These are phyloP conservation scores for Cotesia chilonis DNA, from an alignment of 1,140 invertebrate species.

Conservation along the genomic window DNA sequence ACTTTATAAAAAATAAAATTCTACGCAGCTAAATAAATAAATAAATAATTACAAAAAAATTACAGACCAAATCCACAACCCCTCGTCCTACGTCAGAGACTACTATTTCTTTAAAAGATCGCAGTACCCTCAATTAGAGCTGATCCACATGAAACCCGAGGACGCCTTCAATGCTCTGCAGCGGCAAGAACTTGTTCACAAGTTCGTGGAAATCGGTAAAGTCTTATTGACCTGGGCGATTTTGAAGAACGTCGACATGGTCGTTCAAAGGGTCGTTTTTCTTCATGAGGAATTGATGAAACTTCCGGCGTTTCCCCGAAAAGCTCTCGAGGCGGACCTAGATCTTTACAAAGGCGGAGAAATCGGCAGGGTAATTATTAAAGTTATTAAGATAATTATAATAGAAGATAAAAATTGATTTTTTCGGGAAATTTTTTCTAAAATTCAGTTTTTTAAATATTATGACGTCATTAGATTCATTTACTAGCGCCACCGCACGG, in stretches of 20 bases:
- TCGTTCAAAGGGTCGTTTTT: slow-evolving; percentile 96
- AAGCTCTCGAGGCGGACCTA: slow-evolving; percentile 96
- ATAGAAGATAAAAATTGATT: no score
- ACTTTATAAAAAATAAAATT: slow-evolving; percentile 22
- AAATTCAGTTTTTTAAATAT: no score
- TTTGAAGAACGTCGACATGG: slow-evolving; percentile 90
- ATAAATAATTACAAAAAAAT: slow-evolving; percentile 19
- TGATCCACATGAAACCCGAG: slow-evolving; percentile 93
- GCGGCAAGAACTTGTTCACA: slow-evolving; percentile 89
- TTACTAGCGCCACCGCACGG: no score
- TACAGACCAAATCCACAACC: slow-evolving; percentile 93
- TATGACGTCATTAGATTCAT: no score
- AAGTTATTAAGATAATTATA: not conserved
- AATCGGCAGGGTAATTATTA: slow-evolving; percentile 70
- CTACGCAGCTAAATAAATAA: slow-evolving; percentile 5
- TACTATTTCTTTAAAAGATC: slow-evolving; percentile 99
- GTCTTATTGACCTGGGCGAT: slow-evolving; percentile 89
- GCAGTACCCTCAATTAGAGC: slow-evolving; percentile 94
- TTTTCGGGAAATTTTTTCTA: no score
- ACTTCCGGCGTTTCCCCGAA: slow-evolving; percentile 96
- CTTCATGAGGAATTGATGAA: slow-evolving; percentile 99
- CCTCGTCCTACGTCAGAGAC: slow-evolving; percentile 93
- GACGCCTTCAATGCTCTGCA: slow-evolving; percentile 92
- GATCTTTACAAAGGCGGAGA: slow-evolving; percentile 91
- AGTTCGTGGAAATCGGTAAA: slow-evolving; percentile 98